Evolutionary conservation across 2,888 invertebrate species (phyloP).

Genomic region (Eurytoma adleriae): DNA sequence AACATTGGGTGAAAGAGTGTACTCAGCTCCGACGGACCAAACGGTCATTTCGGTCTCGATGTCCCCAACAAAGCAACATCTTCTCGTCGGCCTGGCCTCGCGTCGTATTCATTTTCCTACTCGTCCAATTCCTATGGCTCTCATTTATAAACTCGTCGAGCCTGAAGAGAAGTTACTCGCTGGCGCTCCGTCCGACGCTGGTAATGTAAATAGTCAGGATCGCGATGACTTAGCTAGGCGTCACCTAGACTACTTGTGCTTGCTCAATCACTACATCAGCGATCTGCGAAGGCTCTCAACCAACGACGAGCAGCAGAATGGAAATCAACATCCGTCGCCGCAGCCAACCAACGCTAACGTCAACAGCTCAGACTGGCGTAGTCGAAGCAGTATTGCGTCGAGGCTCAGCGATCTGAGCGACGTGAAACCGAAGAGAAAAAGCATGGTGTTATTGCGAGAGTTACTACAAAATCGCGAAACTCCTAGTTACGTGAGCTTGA

Average conservation of each 20-base stretch:
- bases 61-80: conserved; percentile 88
- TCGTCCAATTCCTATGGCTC: conserved; percentile 68
- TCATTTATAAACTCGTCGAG: conserved; percentile 69
- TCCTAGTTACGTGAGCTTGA: conserved; percentile 85
- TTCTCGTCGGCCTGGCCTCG: conserved; percentile 88
- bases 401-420: conserved; percentile 41
- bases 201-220: conserved; percentile 29
- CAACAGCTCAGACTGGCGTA: conserved; percentile 56
- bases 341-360: conserved; percentile 53
- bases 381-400: conserved; percentile 48
- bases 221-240: conserved; percentile 48
- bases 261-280: conserved; percentile 19
- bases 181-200: conserved; percentile 12
- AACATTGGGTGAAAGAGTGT: conserved; percentile 86
- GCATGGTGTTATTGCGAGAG: conserved; percentile 80
- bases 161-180: conserved; percentile 47
- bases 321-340: conserved; percentile 50
- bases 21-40: conserved; percentile 86
- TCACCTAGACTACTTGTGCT: conserved; percentile 3
- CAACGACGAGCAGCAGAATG: conserved; percentile 57
- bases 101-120: conserved; percentile 78
- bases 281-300: conserved; percentile 32
- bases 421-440: conserved; percentile 65
- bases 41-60: conserved; percentile 90
- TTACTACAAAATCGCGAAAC: conserved; percentile 81